Evolutionary conservation across 2,113 vertebrate species (phyloP).

Genomic region (Heptranchias perlo): DNA sequence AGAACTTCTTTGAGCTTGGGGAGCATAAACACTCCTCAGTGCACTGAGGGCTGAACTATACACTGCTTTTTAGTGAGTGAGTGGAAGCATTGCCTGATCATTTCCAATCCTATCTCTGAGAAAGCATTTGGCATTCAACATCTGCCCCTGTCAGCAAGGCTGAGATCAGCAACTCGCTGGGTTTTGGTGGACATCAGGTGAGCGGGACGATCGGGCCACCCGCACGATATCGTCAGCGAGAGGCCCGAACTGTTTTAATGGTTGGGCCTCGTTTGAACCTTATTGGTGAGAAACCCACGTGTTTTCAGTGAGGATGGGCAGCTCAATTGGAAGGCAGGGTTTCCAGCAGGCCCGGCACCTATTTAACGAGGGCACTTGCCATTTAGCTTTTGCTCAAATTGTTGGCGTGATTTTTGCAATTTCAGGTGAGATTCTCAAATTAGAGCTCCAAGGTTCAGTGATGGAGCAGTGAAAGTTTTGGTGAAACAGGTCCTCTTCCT

Average conservation of each 20-base stretch:
- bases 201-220: not conserved
- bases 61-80: not conserved
- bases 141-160: not conserved
- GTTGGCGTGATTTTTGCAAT: too few species aligned
- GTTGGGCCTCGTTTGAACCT: not conserved
- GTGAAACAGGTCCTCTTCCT: too few species aligned
- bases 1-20: not conserved
- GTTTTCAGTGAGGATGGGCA: not conserved
- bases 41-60: not conserved
- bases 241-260: not conserved
- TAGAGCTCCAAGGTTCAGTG: too few species aligned
- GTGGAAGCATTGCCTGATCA: not conserved
- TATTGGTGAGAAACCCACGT: too few species aligned
- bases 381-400: too few species aligned
- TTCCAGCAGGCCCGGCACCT: not conserved
- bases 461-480: too few species aligned
- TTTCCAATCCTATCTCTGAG: not conserved
- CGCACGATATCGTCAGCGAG: not conserved
- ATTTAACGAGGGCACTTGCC: too few species aligned
- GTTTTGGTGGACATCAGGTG: not conserved
- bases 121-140: not conserved
- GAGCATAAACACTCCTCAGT: not conserved
- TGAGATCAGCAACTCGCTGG: not conserved
- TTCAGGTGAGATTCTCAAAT: too few species aligned
- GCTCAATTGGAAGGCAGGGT: not conserved